Evolutionary conservation across 1,140 invertebrate genomes (phyloP).

Genomic region (Plectrocnemia conspersa): DNA sequence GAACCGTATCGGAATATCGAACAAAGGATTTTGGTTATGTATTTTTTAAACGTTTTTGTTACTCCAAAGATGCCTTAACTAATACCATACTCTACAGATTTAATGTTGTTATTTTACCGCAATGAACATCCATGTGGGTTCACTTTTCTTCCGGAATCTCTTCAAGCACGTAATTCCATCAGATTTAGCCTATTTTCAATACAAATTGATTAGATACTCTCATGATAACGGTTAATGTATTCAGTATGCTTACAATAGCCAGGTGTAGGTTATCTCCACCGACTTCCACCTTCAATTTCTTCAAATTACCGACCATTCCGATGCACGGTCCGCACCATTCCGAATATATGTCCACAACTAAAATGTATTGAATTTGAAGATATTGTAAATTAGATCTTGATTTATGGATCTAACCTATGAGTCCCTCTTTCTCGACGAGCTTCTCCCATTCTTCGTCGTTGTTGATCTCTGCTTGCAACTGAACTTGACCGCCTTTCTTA

Average conservation of each 20-base stretch:
- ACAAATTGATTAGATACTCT: neutral
- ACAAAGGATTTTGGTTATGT: too few species aligned
- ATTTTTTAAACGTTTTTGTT: too few species aligned
- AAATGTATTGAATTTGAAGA: constrained; percentile 19
- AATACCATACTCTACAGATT: neutral
- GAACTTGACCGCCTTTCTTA: constrained; percentile 70
- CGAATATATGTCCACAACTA: constrained; percentile 87
- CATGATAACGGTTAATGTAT: neutral
- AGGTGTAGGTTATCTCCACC: constrained; percentile 78
- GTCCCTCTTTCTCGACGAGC: constrained; percentile 69
- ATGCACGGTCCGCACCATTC: constrained; percentile 89
- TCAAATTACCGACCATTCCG: constrained; percentile 80
- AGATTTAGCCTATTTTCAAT: constrained; percentile 65
- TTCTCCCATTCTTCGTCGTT: constrained; percentile 86
- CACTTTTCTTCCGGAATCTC: constrained; percentile 80
- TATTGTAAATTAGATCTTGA: neutral
- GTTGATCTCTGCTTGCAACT: constrained; percentile 72
- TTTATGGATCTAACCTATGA: constrained; percentile 61
- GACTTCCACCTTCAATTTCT: constrained; percentile 84
- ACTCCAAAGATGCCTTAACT: too few species aligned
- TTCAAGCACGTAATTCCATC: constrained; percentile 74
- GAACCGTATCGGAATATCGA: too few species aligned
- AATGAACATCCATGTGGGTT: constrained; percentile 88
- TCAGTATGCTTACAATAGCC: constrained; percentile 60
- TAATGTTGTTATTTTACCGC: constrained; percentile 56